Evolutionary conservation across 2,113 vertebrate genomes (phyloP), one percentile per base, ranked within the genome.

Genomic region (Meleagris gallopavo): DNA sequence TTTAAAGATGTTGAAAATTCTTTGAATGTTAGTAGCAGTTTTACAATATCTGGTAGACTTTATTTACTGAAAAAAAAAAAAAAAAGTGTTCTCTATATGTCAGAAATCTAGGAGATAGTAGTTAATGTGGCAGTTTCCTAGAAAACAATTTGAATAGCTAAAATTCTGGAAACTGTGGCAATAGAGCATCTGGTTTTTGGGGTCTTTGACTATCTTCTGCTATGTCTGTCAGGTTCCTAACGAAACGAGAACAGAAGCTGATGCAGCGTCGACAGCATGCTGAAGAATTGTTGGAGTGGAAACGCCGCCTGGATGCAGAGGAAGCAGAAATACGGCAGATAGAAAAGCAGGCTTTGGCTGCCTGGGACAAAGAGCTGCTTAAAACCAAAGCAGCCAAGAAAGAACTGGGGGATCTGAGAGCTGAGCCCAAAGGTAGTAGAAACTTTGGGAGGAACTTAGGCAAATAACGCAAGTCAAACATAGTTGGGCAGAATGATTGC

Each of bases 241-340:
- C 99, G 1, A 99, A 99, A 95, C 97, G 99, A 50, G 99, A 99
- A 32, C 99, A 99, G 97, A 99, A 99, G 94, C 97, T 99, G 76
- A 98, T 99, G 98, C 98, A 99, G 30, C 98, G 99, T 38, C 98
- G 99, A 5, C 98, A 98, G 18, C 98, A 99, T 13, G 99, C 99
- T 0, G 99, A 99, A 83, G 99, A 99, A 66, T 91, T 99, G 70
- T 94, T 99, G 41, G 97, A 99, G 89, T 99, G 99, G 99, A 99
- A 99, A 71, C 97, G 98, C 45, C 98, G 98, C 25, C 97, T 99
- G 85, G 99, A 99, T 55, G 98, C 97, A 7, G 99, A 99, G 94
- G 99, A 99, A 80, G 98, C 98, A 4, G 99, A 99, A 91, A 98
- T 99, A 32, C 97, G 98, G 43, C 97, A 93, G 18, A 99, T 99